Evolutionary conservation across 2,888 invertebrate genomes (phyloP).

Genomic region (Amiota communis): DNA sequence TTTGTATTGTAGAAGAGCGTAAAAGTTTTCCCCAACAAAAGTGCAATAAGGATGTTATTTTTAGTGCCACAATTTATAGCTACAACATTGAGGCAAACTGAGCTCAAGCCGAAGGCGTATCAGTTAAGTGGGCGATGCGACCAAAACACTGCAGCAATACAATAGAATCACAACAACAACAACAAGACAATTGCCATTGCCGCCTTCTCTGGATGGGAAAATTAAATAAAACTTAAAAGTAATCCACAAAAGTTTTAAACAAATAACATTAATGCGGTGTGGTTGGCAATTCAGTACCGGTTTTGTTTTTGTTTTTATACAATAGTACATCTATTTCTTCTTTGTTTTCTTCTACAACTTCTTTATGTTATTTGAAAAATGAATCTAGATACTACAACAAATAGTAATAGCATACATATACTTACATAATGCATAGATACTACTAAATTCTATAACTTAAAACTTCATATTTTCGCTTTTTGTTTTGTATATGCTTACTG

Average conservation of each 20-base stretch:
- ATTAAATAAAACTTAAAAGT: slow-evolving; percentile 25
- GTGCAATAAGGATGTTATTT: slow-evolving; percentile 33
- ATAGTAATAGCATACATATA: too few species aligned
- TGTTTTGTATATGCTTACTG: too few species aligned
- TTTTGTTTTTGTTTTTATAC: background rate
- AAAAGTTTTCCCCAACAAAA: slow-evolving; percentile 11
- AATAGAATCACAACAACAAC: slow-evolving; percentile 7
- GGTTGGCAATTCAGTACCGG: too few species aligned
- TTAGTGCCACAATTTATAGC: slow-evolving; percentile 31
- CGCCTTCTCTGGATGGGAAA: background rate
- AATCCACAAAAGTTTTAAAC: slow-evolving; percentile 22
- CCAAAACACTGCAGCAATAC: background rate
- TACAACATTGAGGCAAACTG: background rate
- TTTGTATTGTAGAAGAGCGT: background rate
- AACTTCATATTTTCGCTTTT: too few species aligned
- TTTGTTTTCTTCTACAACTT: background rate
- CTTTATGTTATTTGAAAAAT: too few species aligned
- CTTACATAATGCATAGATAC: too few species aligned
- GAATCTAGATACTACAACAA: too few species aligned
- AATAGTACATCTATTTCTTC: background rate
- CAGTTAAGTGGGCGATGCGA: background rate
- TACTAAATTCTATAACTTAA: too few species aligned
- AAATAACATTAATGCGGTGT: slow-evolving; percentile 21
- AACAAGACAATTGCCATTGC: background rate
- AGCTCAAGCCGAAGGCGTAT: background rate